Base-by-base conservation (phyloP, 2,888 invertebrate species). In the Actias luna region DNA sequence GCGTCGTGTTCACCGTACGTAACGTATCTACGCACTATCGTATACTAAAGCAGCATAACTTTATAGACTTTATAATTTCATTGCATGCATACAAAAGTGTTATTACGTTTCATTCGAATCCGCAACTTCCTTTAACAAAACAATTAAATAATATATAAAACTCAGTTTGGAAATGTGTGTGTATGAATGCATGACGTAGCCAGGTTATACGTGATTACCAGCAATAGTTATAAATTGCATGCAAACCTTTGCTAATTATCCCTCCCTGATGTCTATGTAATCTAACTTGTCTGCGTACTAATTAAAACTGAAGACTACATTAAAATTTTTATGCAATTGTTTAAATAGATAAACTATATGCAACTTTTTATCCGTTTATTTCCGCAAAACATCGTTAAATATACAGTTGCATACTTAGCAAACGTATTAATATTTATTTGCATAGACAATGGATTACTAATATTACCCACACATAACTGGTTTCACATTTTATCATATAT, bases 401-500 rank as follows among this genome's bases (percentile, higher is more conserved):
- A 79, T 71, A 73, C 73, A 78, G 72, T 79, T 82, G 82, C 78
- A 82, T 80, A 82, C 76, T 76, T 80, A 82, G 76, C 74, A 78
- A 77, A 72, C 66, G 76, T 83, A 83, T 84, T 84, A 82, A 82
- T 84, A 80, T 84, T 77, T 84, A 87, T 89, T 88, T 85, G 82
- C 87, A 87, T 87, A 82, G 78, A 80, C 83, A 87, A 85, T 87
- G 88, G 88, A 89, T 89, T 88, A 88, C 81, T 81, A 74, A 74
- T 74, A 72, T 61, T 58, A 62, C 57, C 61, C 42, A 62, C 61
- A 61, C 55, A 29, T 57, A 55, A 42, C 61, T 22, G 8, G 29
- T 50, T 42, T 42, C 29, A 57, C 55, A 35, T 58, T 55, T 55
- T 29, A 18, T 22, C 36, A 22, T 46, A 59, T 31, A 52, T 35